phyloP scores from a whole-genome alignment of 2,113 vertebrate genomes.

The Struthidea cinerea region DNA sequence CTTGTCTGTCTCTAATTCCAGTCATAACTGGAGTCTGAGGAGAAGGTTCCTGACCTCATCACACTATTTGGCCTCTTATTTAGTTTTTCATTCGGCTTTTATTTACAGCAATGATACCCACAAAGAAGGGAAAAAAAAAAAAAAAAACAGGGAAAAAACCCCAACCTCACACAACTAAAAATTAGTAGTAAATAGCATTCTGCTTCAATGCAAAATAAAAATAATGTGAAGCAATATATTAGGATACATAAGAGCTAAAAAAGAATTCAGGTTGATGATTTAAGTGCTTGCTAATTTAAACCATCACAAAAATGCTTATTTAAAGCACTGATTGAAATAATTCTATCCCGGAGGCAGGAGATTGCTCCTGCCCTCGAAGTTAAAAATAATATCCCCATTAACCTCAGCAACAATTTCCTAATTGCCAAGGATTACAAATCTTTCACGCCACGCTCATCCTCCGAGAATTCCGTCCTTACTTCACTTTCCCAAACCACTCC shows the following conservation, averaged over 20 bases:
- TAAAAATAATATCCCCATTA: constrained; percentile 58
- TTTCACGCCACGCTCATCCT: not conserved
- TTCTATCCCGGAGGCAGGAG: not conserved
- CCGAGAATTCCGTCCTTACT: not conserved
- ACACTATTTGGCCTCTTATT: not conserved
- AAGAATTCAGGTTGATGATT: not conserved
- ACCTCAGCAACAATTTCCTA: constrained; percentile 36
- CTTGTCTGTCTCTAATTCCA: not conserved
- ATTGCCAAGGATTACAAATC: constrained; percentile 26
- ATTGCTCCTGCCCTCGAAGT: constrained; percentile 43
- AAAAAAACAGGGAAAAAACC: rapidly evolving
- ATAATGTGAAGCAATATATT: not conserved
- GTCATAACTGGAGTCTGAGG: not conserved
- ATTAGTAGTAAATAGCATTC: not conserved
- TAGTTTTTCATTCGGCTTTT: not conserved
- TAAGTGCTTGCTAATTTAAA: constrained; percentile 2
- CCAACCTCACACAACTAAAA: not conserved
- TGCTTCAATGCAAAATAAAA: not conserved
- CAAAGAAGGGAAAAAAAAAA: rapidly evolving
- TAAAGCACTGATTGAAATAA: constrained; percentile 35
- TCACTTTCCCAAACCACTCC: not conserved
- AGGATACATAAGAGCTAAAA: not conserved
- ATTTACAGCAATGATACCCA: not conserved
- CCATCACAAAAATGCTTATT: not conserved
- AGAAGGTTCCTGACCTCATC: not conserved